Conservation (phyloP, 2,113 vertebrate species). For the Microcebus murinus region DNA sequence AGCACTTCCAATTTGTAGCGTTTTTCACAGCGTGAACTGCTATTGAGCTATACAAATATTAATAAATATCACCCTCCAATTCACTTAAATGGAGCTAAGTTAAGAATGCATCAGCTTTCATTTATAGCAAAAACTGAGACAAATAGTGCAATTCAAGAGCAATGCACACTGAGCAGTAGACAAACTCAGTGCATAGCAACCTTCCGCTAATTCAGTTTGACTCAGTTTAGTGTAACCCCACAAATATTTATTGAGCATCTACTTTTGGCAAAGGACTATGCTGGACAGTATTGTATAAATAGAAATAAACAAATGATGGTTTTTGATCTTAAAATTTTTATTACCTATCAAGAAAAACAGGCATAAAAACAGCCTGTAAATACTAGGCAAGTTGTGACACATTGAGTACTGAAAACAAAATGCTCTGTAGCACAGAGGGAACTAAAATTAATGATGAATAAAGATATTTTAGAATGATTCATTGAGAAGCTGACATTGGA, state of each 20-base stretch:
- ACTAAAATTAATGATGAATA: background rate
- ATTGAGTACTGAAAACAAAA: background rate
- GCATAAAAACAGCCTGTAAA: background rate
- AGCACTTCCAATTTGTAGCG: constrained; percentile 41
- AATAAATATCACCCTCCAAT: constrained; percentile 57
- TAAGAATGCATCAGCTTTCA: constrained; percentile 30
- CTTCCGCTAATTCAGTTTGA: background rate
- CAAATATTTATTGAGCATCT: constrained; percentile 1
- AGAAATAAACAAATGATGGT: background rate
- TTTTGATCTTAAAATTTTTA: background rate
- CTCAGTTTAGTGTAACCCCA: background rate
- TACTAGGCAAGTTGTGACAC: background rate
- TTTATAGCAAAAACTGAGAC: constrained; percentile 39
- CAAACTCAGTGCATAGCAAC: background rate
- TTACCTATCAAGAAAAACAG: background rate
- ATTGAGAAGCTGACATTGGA: background rate
- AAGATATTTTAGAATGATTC: background rate
- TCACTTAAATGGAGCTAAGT: constrained; percentile 38
- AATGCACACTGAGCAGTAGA: background rate
- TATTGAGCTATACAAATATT: constrained; percentile 67
- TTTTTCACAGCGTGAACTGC: constrained; percentile 29
- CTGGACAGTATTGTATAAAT: background rate
- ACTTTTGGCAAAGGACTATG: background rate
- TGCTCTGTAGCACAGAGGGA: background rate
- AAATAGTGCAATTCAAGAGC: constrained; percentile 32